Base-by-base conservation (phyloP, 2,113 vertebrate species). In the Helogale parvula region DNA sequence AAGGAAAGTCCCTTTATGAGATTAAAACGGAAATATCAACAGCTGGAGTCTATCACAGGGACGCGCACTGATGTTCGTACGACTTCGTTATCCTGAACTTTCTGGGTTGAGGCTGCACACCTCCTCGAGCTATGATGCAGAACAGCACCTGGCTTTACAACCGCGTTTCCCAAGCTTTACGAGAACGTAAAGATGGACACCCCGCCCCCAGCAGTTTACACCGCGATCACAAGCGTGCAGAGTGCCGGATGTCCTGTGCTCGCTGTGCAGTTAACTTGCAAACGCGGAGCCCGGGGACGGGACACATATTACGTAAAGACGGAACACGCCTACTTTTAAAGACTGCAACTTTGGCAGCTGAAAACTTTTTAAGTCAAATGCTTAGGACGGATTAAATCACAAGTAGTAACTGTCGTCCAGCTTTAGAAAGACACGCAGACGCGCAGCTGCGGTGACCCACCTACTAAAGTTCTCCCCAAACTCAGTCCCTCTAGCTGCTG, bases 111-210 rank as follows among this genome's bases (percentile, higher is more conserved):
- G 14, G 82, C 50, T 16, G 13, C 85, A 38, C 65, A 77, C 29
- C 45, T 47, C 69, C 52, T 19, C 23, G 25, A 74, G 76, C 17
- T 23, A 12, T 6, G 66, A n/a, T 11, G 80, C 80, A 76, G 7
- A 80, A 31, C 57, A 33, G 27, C 80, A 41, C 27, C 60, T 27
- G 21, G 80, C 81, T 95, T 93, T 95, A 96, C 89, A 82, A 86
- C 13, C 68, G 60, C 96, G 71, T 86, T 74, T 94, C 91, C 33
- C 93, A 11, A 19, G 50, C 52, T 91, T 95, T 91, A 72, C 38
- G 38, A 77, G 68, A 41, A n/a, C 10, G 90, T 83, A 13, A 47
- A 68, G n/a, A 68, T 13, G 7, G 0, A 54, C 50, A 47, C 89
- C 93, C 52, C 71, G 3, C 38, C 84, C 91, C 47, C 81, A 13